A percentile compares a stretch with the other conserved stretches of the same genome.
phyloP scores from a whole-genome alignment of 2,797 vertebrate genomes.

The Cryptoprocta ferox region DNA sequence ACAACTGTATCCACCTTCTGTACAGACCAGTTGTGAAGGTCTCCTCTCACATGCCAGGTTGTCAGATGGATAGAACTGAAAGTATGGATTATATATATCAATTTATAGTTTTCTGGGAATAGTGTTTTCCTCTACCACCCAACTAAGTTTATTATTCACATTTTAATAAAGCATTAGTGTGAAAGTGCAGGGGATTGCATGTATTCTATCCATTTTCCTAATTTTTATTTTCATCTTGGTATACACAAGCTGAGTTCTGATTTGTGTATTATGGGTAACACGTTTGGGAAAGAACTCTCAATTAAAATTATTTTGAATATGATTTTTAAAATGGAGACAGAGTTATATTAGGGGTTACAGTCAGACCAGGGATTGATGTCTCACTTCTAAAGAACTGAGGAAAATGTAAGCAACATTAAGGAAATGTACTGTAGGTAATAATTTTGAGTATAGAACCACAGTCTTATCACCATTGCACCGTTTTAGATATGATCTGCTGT shows the following conservation, averaged over 20 bases:
- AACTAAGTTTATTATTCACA: not conserved
- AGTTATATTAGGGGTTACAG: not conserved
- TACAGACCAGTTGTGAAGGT: not conserved
- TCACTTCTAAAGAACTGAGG: conserved; percentile 35
- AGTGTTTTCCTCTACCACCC: not conserved
- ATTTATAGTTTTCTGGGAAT: not conserved
- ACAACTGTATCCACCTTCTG: not conserved
- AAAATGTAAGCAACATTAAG: conserved; percentile 14
- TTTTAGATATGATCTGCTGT: conserved; percentile 25
- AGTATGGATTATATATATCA: not conserved
- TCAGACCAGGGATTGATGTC: not conserved
- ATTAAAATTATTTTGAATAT: conserved; percentile 46
- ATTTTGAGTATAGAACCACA: conserved; percentile 39
- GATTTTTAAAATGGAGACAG: conserved; percentile 3
- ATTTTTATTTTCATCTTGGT: not conserved
- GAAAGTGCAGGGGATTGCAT: not conserved
- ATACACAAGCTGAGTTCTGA: conserved; percentile 6
- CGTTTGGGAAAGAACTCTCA: conserved; percentile 39
- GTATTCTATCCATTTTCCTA: not conserved
- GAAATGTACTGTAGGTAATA: not conserved
- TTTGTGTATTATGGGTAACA: not conserved
- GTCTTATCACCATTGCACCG: not conserved
- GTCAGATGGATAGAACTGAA: not conserved
- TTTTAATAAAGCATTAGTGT: not conserved
- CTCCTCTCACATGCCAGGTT: not conserved